Evolutionary conservation across 1,140 invertebrate genomes (phyloP), one percentile per base, ranked within the genome.

Genomic region (Drosophila sucinea): DNA sequence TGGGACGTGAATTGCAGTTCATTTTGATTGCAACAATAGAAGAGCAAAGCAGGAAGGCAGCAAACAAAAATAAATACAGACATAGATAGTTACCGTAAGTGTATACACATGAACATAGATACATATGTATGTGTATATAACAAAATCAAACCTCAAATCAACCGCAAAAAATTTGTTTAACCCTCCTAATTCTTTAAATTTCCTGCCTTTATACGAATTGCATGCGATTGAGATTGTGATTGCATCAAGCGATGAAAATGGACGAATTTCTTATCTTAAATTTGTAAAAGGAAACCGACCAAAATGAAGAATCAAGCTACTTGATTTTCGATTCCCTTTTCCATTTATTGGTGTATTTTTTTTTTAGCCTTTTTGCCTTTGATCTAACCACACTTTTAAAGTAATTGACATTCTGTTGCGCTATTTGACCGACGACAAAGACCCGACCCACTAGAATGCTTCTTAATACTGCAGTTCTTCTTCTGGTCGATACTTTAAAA

Each of bases 101-200:
- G n/a, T 3, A 41, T 41, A 41, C 6, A 40, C 11, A 40, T 3
- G 3, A 11, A 40, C 2, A 40, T 30, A 30, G 2, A 4, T 30
- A 41, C 30, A 4, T 30, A 30, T 30, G 30, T 30, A 30, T 30
- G 30, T 30, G 4, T 1, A 30, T 35, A 47, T 55, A 56, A 61
- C 81, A 78, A 62, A 81, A 62, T 78, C 80, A 79, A 70, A 78
- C 67, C 58, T 60, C 75, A 79, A 83, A 79, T 83, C 70, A 70
- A 40, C 68, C 58, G 33, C 67, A 72, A 85, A 85, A 55, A 30
- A 30, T 55, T n/a, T 55, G 27, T 30, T n/a, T 30, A 30, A 30
- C 54, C 54, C 30, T n/a, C 11, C 25, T 76, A 77, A 77, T 77
- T 74, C 82, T 72, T 78, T 70, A 72, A 66, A 80, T 75, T 81